Evolutionary conservation across 2,113 vertebrate species (phyloP).

Genomic region (Hippocampus guttulatus): DNA sequence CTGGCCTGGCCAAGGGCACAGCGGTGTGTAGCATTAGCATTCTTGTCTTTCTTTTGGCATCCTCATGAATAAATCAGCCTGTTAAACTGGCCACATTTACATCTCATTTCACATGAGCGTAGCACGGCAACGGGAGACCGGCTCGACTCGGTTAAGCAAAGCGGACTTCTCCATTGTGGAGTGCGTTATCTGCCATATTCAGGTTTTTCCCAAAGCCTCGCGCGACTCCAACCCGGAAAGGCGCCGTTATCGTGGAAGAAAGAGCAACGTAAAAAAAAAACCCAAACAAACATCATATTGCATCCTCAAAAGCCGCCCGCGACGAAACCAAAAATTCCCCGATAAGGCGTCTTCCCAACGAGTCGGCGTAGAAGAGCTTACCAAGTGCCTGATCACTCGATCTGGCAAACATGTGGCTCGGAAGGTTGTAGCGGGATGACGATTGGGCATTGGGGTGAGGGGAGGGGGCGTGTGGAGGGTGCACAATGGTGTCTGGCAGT

Average conservation of each 20-base stretch:
- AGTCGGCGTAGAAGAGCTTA: constrained; percentile 7
- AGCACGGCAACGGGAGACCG: constrained; percentile 21
- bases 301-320: neutral
- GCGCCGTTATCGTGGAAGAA: neutral
- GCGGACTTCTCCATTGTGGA: neutral
- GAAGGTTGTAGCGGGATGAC: constrained; percentile 10
- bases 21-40: constrained; percentile 56
- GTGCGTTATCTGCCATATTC: constrained; percentile 35
- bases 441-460: neutral
- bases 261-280: constrained; percentile 13
- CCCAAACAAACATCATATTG: neutral
- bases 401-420: constrained; percentile 2
- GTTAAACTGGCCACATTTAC: constrained; percentile 63
- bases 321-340: constrained; percentile 10
- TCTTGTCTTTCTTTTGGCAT: constrained; percentile 53
- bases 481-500: constrained; percentile 74
- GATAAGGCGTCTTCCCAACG: neutral
- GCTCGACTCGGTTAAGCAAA: constrained; percentile 34
- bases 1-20: constrained; percentile 61
- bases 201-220: constrained; percentile 22
- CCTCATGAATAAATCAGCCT: constrained; percentile 66
- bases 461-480: neutral
- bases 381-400: constrained; percentile 16
- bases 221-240: neutral
- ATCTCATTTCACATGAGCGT: constrained; percentile 64